These are phyloP conservation scores for Fukomys damarensis DNA, from an alignment of 2,113 vertebrate genomes.

Conservation along the genomic window DNA sequence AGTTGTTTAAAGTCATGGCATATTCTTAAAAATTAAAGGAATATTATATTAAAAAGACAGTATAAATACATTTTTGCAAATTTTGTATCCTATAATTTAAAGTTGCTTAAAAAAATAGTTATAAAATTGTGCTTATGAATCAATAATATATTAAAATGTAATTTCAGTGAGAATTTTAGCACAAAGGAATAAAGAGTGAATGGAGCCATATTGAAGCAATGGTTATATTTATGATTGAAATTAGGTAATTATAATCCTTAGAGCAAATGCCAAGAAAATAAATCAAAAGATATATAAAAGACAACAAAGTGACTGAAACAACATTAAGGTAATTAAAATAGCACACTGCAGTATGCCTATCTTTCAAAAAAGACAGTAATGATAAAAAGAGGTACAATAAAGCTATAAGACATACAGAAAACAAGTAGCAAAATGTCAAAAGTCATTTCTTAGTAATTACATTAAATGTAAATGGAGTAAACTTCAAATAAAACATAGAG, in stretches of 20 bases:
- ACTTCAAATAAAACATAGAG: not conserved
- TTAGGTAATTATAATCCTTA: not conserved
- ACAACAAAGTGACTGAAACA: not conserved
- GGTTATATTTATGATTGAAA: not conserved
- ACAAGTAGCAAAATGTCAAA: conserved; percentile 1
- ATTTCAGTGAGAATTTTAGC: conserved; percentile 13
- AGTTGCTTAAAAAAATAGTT: conserved; percentile 26
- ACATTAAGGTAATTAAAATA: conserved; percentile 11
- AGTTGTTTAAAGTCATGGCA: not conserved
- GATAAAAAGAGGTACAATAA: not conserved
- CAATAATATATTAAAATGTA: not conserved
- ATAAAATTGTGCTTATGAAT: not conserved
- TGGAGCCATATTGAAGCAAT: not conserved
- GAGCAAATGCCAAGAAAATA: not conserved
- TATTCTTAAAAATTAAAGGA: not conserved
- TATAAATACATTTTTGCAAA: not conserved
- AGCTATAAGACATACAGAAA: not conserved
- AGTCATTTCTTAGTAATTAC: not conserved
- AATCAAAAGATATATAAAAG: not conserved
- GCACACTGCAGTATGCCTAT: not conserved
- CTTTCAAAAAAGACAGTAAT: conserved; percentile 15
- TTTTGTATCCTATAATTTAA: conserved; percentile 7
- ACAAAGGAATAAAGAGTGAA: not conserved
- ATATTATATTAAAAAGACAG: not conserved
- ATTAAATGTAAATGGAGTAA: conserved; percentile 13